Evolutionary conservation across 2,888 invertebrate species (phyloP).

Genomic region (Homarus gammarus): DNA sequence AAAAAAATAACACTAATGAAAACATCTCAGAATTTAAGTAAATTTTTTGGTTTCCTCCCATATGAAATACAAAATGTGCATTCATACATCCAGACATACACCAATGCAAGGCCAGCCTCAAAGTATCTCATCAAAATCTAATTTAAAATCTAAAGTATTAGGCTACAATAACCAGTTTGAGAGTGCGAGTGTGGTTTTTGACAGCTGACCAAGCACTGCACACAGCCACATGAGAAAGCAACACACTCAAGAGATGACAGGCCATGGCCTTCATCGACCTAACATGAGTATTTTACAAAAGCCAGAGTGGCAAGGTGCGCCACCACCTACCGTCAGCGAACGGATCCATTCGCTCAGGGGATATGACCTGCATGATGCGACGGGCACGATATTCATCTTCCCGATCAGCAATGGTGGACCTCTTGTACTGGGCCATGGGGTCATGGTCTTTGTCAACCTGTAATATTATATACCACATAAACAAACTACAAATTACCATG

Average conservation of each 20-base stretch:
- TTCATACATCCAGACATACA: slow-evolving; percentile 58
- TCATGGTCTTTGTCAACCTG: slow-evolving; percentile 95
- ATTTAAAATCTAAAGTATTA: no score
- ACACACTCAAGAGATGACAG: slow-evolving; percentile 66
- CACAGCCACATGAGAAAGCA: slow-evolving; percentile 70
- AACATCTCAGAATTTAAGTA: slow-evolving; percentile 28
- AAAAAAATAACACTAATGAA: slow-evolving; percentile 31
- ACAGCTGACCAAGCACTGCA: slow-evolving; percentile 31
- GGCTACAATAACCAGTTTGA: no score
- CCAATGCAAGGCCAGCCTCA: slow-evolving; percentile 38
- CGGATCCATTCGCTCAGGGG: slow-evolving; percentile 97
- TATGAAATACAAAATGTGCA: slow-evolving; percentile 54
- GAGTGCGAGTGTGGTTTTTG: background rate
- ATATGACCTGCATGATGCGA: slow-evolving; percentile 87
- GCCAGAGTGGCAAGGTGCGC: background rate
- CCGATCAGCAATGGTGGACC: slow-evolving; percentile 95
- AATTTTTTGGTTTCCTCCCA: slow-evolving; percentile 12
- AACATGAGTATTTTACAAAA: slow-evolving; percentile 23
- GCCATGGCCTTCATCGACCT: slow-evolving; percentile 33
- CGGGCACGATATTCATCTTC: slow-evolving; percentile 98
- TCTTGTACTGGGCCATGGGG: slow-evolving; percentile 94
- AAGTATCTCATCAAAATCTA: no score
- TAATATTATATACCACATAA: background rate
- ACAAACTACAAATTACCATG: no score
- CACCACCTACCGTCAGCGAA: slow-evolving; percentile 94